phyloP scores from a whole-genome alignment of 2,888 invertebrate genomes.

The Steinernema scapterisci region DNA sequence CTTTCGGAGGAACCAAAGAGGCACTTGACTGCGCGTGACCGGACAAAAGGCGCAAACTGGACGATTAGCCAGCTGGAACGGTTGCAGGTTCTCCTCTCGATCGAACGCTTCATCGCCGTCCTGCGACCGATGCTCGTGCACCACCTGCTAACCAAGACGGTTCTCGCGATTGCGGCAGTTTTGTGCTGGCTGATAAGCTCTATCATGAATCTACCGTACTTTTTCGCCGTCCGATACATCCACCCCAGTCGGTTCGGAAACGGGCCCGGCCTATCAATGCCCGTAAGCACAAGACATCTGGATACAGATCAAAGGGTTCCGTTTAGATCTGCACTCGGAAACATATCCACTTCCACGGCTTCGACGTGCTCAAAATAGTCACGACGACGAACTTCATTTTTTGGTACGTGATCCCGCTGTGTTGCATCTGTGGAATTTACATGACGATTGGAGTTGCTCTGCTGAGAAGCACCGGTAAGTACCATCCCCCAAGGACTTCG shows the following conservation, averaged over 20 bases:
- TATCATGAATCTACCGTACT: slow-evolving; percentile 61
- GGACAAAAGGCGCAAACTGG: not conserved
- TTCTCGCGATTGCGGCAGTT: not conserved
- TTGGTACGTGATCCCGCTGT: slow-evolving; percentile 67
- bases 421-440: slow-evolving; percentile 68
- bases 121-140: slow-evolving; percentile 61
- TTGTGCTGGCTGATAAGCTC: not conserved
- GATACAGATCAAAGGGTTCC: not conserved
- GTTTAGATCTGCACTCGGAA: slow-evolving; percentile 57
- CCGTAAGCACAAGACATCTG: not conserved
- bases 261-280: not conserved
- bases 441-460: slow-evolving; percentile 66
- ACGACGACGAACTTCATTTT: slow-evolving; percentile 61
- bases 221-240: slow-evolving; percentile 57
- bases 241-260: slow-evolving; percentile 35
- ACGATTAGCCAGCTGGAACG: too few relatives aligned
- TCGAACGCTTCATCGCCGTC: slow-evolving; percentile 63
- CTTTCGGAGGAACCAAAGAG: too few relatives aligned
- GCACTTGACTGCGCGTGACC: not conserved
- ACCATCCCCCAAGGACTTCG: too few relatives aligned
- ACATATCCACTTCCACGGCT: slow-evolving; percentile 47
- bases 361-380: slow-evolving; percentile 60
- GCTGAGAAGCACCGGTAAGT: not conserved
- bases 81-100: slow-evolving; percentile 59
- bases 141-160: slow-evolving; percentile 49